Evolutionary conservation across 1,140 invertebrate species (phyloP).

Genomic region (Eupristina koningsbergeri): DNA sequence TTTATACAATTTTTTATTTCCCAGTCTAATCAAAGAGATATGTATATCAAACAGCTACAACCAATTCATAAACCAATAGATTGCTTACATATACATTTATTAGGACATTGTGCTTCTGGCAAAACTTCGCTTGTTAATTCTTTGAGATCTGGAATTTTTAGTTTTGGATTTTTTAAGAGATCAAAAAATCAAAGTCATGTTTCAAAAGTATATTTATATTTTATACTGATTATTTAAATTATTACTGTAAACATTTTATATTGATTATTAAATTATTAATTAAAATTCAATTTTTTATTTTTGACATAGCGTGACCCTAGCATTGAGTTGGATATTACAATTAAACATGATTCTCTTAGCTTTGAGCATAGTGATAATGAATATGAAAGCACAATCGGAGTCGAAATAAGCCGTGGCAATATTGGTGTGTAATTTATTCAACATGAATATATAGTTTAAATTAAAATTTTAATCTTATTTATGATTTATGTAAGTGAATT

Average conservation of each 20-base stretch:
- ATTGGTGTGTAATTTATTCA: conserved; percentile 59
- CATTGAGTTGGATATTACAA: conserved; percentile 78
- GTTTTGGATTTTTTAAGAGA: conserved; percentile 77
- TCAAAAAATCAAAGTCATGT: conserved; percentile 71
- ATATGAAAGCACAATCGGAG: conserved; percentile 70
- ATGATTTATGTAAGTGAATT: not conserved
- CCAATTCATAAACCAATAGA: conserved; percentile 78
- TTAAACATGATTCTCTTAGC: conserved; percentile 76
- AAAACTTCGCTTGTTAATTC: conserved; percentile 84
- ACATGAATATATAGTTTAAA: not conserved
- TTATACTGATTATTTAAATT: not conserved
- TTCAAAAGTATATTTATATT: conserved; percentile 61
- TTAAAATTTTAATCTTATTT: not conserved
- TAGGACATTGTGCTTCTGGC: conserved; percentile 85
- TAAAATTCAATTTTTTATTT: conserved; percentile 6
- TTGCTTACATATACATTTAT: conserved; percentile 83
- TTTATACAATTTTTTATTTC: not conserved
- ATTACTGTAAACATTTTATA: not conserved
- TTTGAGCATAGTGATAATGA: conserved; percentile 76
- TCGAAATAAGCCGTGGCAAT: conserved; percentile 69
- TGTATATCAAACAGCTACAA: conserved; percentile 82
- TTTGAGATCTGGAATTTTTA: conserved; percentile 81
- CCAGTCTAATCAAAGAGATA: conserved; percentile 74
- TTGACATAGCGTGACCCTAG: conserved; percentile 67
- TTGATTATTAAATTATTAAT: conserved; percentile 15